Evolutionary conservation across 2,888 invertebrate species (phyloP).

Genomic region (Xestoiulus laeticollis): DNA sequence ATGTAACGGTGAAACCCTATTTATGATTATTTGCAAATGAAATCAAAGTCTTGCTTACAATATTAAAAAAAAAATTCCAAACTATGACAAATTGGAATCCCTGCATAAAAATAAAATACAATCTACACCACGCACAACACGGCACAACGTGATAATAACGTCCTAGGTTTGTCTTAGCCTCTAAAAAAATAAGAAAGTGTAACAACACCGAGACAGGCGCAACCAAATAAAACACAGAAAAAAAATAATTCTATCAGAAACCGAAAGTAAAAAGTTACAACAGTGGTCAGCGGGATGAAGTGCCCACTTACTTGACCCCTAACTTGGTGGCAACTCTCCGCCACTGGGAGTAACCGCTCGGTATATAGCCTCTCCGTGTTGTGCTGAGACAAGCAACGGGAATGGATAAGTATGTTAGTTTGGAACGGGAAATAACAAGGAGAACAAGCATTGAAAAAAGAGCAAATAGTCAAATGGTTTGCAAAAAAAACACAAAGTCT

Average conservation of each 20-base stretch:
- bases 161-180: not conserved
- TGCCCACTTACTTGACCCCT: constrained; percentile 89
- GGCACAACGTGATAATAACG: not conserved
- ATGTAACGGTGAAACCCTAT: no score
- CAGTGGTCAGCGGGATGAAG: constrained; percentile 53
- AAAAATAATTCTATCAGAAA: constrained; percentile 4
- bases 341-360: constrained; percentile 73
- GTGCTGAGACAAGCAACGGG: constrained; percentile 56
- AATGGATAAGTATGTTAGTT: constrained; percentile 8
- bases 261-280: not conserved
- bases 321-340: constrained; percentile 92
- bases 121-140: not conserved
- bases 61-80: no score
- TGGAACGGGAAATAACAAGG: not conserved
- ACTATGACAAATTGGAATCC: not conserved
- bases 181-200: not conserved
- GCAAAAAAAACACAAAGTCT: constrained; percentile 38
- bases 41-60: no score
- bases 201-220: constrained; percentile 7
- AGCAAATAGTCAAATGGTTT: not conserved
- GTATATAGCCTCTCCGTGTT: constrained; percentile 58
- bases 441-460: constrained; percentile 40
- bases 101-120: not conserved
- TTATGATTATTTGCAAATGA: no score
- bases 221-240: constrained; percentile 39